Evolutionary conservation across 2,888 invertebrate species (phyloP).

Genomic region (Adelphocoris suturalis): DNA sequence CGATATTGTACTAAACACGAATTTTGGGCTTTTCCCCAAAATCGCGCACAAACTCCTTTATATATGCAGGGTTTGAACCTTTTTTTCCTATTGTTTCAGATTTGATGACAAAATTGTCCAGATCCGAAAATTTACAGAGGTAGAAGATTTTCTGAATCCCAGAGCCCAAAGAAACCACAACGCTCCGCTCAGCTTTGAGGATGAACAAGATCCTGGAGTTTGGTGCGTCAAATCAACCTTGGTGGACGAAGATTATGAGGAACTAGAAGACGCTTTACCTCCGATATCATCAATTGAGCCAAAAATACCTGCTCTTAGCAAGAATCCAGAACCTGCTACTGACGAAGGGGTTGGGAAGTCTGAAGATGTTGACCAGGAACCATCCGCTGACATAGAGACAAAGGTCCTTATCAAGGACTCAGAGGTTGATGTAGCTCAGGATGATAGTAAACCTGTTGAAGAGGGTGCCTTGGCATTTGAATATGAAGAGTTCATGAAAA

Average conservation of each 20-base stretch:
- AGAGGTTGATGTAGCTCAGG: constrained; percentile 7
- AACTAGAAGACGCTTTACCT: constrained; percentile 48
- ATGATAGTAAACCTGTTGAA: background rate
- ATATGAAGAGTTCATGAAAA: constrained; percentile 83
- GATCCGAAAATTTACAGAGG: background rate
- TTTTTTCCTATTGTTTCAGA: constrained; percentile 39
- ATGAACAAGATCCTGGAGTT: constrained; percentile 52
- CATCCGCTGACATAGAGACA: background rate
- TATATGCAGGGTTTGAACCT: too few species aligned
- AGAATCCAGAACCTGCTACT: background rate
- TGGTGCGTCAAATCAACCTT: constrained; percentile 67
- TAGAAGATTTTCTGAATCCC: constrained; percentile 59
- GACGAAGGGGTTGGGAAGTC: background rate
- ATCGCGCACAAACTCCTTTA: too few species aligned
- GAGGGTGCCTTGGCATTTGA: constrained; percentile 78
- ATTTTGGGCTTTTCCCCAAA: too few species aligned
- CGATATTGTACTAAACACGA: too few species aligned
- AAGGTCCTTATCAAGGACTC: background rate
- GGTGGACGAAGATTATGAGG: constrained; percentile 66
- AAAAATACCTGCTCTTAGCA: background rate
- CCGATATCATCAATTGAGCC: constrained; percentile 26
- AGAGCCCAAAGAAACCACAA: constrained; percentile 23
- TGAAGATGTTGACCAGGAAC: background rate
- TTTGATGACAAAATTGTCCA: constrained; percentile 49
- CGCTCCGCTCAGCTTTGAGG: constrained; percentile 55